A percentile compares a stretch with the other conserved stretches of the same genome.
Evolutionary conservation across 1,140 invertebrate genomes (phyloP).

Genomic region (Theocolax elegans): DNA sequence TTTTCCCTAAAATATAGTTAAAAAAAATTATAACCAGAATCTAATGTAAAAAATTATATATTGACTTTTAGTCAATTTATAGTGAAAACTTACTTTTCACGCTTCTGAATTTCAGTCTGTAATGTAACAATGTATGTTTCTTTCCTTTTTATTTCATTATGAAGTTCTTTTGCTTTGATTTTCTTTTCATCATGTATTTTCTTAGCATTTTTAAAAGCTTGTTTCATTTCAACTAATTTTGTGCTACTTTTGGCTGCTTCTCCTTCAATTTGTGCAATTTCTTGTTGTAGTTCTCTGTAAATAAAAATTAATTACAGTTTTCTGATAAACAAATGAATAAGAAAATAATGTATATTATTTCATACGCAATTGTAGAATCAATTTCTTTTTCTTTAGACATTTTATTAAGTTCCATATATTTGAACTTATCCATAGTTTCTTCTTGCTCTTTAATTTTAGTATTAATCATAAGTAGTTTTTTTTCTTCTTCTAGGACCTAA

Average conservation of each 20-base stretch:
- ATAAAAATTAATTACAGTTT: background rate
- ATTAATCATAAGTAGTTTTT: slow-evolving; percentile 41
- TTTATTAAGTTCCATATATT: slow-evolving; percentile 34
- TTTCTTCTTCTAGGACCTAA: slow-evolving; percentile 55
- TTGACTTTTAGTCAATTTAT: background rate
- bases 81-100: slow-evolving; percentile 51
- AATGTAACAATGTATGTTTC: slow-evolving; percentile 53
- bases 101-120: slow-evolving; percentile 51
- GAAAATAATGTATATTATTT: background rate
- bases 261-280: slow-evolving; percentile 46
- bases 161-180: slow-evolving; percentile 38
- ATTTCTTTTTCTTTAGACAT: slow-evolving; percentile 48
- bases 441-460: slow-evolving; percentile 43
- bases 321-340: no score
- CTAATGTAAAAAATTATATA: slow-evolving; percentile 12
- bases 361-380: slow-evolving; percentile 52
- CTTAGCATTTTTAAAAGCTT: slow-evolving; percentile 41
- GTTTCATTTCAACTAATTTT: slow-evolving; percentile 41
- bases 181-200: slow-evolving; percentile 43
- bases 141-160: slow-evolving; percentile 46
- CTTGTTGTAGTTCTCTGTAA: slow-evolving; percentile 44
- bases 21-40: slow-evolving; percentile 1
- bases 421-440: slow-evolving; percentile 37
- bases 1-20: slow-evolving; percentile 41
- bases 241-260: slow-evolving; percentile 44